These are phyloP conservation scores for Zalophus californianus DNA, from an alignment of 2,797 vertebrate genomes.

Conservation along the genomic window DNA sequence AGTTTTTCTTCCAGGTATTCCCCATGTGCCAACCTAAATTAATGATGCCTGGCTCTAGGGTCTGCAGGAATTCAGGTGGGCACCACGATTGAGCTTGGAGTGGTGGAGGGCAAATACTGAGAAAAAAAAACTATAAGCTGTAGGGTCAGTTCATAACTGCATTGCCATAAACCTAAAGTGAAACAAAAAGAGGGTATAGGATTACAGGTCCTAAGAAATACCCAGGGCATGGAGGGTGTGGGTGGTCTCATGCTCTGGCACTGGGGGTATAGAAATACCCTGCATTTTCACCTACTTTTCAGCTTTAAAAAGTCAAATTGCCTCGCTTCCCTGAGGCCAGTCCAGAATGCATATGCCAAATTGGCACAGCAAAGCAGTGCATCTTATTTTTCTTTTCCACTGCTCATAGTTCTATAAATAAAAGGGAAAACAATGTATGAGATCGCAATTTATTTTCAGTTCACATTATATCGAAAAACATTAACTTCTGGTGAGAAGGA, in stretches of 20 bases:
- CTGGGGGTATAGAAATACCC: not conserved
- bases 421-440: slow-evolving; percentile 16
- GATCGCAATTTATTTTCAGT: slow-evolving; percentile 37
- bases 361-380: not conserved
- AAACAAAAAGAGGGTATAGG: not conserved
- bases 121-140: not conserved
- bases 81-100: not conserved
- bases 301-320: not conserved
- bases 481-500: slow-evolving; percentile 42
- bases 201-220: not conserved
- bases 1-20: not conserved
- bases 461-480: slow-evolving; percentile 46
- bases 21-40: not conserved
- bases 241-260: not conserved
- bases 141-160: not conserved
- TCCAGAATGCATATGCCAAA: not conserved
- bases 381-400: not conserved
- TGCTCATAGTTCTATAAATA: not conserved
- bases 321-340: not conserved
- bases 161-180: not conserved
- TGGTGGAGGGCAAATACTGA: not conserved
- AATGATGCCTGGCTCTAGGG: not conserved
- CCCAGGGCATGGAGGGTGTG: not conserved
- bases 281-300: slow-evolving; percentile 31
- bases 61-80: not conserved